Conservation (phyloP, 1,140 invertebrate genomes). For the Alviniconcha marisindica region DNA sequence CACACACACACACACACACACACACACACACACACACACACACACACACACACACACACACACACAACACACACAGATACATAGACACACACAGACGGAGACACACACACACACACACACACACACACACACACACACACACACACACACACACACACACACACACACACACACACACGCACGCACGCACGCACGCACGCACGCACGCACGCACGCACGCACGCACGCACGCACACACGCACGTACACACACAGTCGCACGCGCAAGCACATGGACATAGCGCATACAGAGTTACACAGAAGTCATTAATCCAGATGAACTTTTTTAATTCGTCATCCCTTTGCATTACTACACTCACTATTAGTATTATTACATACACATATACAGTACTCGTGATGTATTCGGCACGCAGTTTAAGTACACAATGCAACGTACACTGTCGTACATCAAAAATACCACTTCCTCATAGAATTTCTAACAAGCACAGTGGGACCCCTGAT, state of each 20-base stretch:
- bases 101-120: slow-evolving; percentile 17
- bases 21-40: no score
- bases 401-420: no score
- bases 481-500: no score
- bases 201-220: background rate
- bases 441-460: no score
- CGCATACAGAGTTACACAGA: background rate
- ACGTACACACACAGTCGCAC: background rate
- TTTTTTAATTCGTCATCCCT: background rate
- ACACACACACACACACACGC: background rate
- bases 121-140: slow-evolving; percentile 17
- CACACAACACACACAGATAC: background rate
- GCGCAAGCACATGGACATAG: background rate
- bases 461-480: no score
- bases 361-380: background rate
- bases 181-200: background rate
- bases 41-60: background rate
- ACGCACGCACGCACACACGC: background rate
- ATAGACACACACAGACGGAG: background rate
- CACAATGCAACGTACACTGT: no score
- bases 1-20: no score
- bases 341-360: background rate
- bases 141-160: slow-evolving; percentile 22
- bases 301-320: background rate
- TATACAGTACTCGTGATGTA: background rate